A percentile compares a stretch with the other conserved stretches of the same genome.
phyloP scores from a whole-genome alignment of 2,113 vertebrate species.

The Notarius quadriscutis region DNA sequence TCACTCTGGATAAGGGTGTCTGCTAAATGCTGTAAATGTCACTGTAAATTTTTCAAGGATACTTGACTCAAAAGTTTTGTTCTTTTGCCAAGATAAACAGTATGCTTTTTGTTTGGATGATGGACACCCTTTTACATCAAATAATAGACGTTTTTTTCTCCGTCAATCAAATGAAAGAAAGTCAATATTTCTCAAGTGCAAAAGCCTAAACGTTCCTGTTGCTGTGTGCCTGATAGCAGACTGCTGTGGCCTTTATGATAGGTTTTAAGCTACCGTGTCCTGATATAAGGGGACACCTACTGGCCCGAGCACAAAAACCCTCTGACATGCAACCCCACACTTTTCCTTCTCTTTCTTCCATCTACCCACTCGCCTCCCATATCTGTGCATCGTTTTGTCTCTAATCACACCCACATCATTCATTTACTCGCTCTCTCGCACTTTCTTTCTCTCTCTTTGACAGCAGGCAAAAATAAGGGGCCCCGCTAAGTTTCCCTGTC shows the following conservation, averaged over 20 bases:
- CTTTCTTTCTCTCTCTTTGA: not conserved
- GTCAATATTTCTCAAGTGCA: not conserved
- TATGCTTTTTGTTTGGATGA: not conserved
- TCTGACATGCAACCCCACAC: not conserved
- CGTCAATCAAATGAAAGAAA: not conserved
- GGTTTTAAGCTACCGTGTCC: conserved; percentile 11
- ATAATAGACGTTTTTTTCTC: not conserved
- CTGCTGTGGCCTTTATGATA: not conserved
- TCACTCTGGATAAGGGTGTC: not conserved
- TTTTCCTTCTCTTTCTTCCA: conserved; percentile 29
- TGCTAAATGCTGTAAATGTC: not conserved
- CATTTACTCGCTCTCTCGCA: not conserved
- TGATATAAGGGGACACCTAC: conserved; percentile 49
- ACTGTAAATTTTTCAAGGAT: not conserved
- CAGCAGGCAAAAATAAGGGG: conserved; percentile 34
- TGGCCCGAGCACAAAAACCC: conserved; percentile 35
- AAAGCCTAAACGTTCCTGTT: not conserved
- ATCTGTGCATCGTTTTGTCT: conserved; percentile 4
- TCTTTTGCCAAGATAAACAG: not conserved
- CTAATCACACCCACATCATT: conserved; percentile 40
- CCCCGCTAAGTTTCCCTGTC: conserved; percentile 35
- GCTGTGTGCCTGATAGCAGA: not conserved
- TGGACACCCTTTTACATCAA: not conserved
- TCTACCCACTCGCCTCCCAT: not conserved
- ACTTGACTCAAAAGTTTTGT: not conserved